Evolutionary conservation across 2,113 vertebrate genomes (phyloP).

Genomic region (Pimephales promelas): DNA sequence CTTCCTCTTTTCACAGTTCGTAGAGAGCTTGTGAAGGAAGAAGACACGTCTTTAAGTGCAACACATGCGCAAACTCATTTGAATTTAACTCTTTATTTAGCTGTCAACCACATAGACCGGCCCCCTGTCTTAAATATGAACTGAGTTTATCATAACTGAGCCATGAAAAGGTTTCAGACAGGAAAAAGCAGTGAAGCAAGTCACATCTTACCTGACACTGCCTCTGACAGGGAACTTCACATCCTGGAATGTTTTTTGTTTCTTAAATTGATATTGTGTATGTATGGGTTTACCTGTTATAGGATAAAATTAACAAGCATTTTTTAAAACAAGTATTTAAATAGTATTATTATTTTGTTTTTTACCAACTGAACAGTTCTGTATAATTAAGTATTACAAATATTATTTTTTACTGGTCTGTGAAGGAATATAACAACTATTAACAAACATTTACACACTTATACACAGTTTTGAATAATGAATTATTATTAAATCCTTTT

Average conservation of each 20-base stretch:
- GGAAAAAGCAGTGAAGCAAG: neutral
- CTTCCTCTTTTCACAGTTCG: neutral
- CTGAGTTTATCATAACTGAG: neutral
- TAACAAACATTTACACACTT: neutral
- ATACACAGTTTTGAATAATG: too few species aligned
- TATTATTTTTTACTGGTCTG: neutral
- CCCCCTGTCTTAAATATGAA: neutral
- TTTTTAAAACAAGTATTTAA: neutral
- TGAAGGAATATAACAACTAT: neutral
- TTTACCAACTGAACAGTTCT: neutral
- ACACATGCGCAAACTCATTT: neutral
- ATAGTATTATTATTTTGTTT: neutral
- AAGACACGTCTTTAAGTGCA: neutral
- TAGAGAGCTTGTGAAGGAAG: neutral
- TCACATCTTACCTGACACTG: neutral
- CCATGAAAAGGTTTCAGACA: conserved; percentile 16
- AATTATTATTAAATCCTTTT: neutral
- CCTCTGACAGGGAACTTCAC: neutral
- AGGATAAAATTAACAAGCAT: neutral
- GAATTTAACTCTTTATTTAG: neutral
- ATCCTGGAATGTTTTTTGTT: neutral
- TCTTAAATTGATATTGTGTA: neutral
- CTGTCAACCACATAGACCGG: neutral
- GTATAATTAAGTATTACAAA: neutral
- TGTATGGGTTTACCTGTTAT: neutral